These are phyloP conservation scores for Calliscelio sp. DNA, from an alignment of 2,888 invertebrate species.

Conservation along the genomic window DNA sequence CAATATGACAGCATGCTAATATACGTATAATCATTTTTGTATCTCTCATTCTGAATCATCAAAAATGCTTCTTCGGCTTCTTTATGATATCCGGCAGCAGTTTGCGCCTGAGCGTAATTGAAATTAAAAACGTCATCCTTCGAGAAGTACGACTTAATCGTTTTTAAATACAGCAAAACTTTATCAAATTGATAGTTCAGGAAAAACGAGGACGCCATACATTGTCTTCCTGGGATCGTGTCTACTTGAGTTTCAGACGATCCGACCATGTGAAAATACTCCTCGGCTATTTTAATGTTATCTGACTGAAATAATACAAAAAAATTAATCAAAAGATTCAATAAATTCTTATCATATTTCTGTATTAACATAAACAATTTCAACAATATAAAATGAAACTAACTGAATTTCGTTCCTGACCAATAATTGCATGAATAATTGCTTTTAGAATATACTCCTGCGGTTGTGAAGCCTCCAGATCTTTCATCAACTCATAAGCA, in stretches of 20 bases:
- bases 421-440: constrained; percentile 97
- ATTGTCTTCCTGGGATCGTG: constrained; percentile 98
- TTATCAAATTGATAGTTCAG: constrained; percentile 98
- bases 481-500: constrained; percentile 95
- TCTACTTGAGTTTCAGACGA: constrained; percentile 99
- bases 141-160: constrained; percentile 97
- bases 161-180: constrained; percentile 97
- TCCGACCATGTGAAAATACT: constrained; percentile 98
- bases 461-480: constrained; percentile 96
- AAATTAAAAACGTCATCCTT: constrained; percentile 93
- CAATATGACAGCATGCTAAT: constrained; percentile 95
- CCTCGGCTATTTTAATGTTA: constrained; percentile 97
- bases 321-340: not conserved
- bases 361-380: too few species aligned
- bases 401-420: constrained; percentile 96
- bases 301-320: constrained; percentile 90
- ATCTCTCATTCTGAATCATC: constrained; percentile 93
- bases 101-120: constrained; percentile 94
- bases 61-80: constrained; percentile 97
- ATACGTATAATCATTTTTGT: constrained; percentile 94
- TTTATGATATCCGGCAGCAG: constrained; percentile 96
- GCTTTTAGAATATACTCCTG: constrained; percentile 99
- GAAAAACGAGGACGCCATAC: constrained; percentile 99
- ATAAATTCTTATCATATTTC: too few species aligned
- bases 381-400: constrained; percentile 83